Base-by-base conservation (phyloP, 2,113 vertebrate species). In the Scalopus aquaticus region DNA sequence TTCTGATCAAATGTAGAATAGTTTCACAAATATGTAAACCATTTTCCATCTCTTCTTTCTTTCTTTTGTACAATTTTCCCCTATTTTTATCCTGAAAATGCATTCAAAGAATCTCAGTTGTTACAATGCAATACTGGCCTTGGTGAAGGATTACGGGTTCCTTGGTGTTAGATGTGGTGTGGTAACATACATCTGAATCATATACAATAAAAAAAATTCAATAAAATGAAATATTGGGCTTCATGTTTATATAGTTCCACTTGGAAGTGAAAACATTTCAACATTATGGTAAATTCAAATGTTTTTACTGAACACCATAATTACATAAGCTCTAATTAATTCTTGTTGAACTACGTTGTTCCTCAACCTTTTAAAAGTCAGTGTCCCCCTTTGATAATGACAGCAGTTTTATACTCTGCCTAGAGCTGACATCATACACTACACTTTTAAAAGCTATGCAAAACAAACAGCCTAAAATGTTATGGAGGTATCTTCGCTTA, bases 261-360 rank as follows among this genome's bases (percentile, higher is more conserved):
- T 26, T 65, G 83, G 62, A 15, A 94, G 93, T 74, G 65, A 74
- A 81, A 92, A 74, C 28, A 70, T 70, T 74, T 81, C 74, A 79
- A 87, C 15, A 83, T 88, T 67, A 79, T 46, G 74, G 1, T 39
- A 11, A 87, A 13, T 54, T 91, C 62, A 51, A 56, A 56, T 28
- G 44, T 37, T 87, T 80, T 58, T 73, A 70, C 26, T 51, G 42
- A 84, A 54, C 5, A 15, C 67, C 30, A 89, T 90, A 60, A 82
- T 70, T 91, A 89, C 17, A 46, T 13, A 65, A 79, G 32, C 54
- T 51, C 28, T 78, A 73, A 92, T 8, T 46, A 74, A 93, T 85
- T 96, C n/a, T 65, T 64, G 32, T 37, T 93, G 19, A 95, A 93
- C 46, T 88, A 92, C 46, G 19, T 19, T 95, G 26, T 54, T 91